Base-by-base conservation (phyloP, 2,888 invertebrate genomes). In the Cheilosia vernalis region DNA sequence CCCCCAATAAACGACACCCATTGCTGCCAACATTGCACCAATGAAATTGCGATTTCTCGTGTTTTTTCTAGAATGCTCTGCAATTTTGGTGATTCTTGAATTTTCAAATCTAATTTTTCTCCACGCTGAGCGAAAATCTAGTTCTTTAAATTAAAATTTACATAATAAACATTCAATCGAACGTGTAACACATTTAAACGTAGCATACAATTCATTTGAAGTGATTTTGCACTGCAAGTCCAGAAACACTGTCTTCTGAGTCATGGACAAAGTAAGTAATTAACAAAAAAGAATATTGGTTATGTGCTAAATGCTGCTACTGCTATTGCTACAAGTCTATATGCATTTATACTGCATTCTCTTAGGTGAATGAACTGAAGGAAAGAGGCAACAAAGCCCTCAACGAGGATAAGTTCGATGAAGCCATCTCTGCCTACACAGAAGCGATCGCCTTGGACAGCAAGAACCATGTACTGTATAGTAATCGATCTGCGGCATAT, bases 401-500 rank as follows among this genome's bases (percentile, higher is more conserved):
- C 88, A 94, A 95, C 85, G 94, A 94, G 15, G 96, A 96, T 63
- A 95, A 96, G 76, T 95, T 94, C 87, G 94, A 95, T 9, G 96
- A 96, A 87, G 98, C 98, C 0, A 93, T 98, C 66, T 94, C 95
- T 87, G 94, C 92, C 88, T 98, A 98, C 90, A 94, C 96, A 2
- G 94, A 96, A 89, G 98, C 97, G 5, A 97, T 98, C 87, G 92
- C 93, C 15, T 91, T 97, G 81, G 98, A 98, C 90, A 93, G 93
- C 0, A 94, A 93, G 44, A 98, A 98, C 93, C 97, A 98, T 93
- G 97, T 98, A 90, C 93, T 98, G 27, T 98, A 94, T 90, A 98
- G 98, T 89, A 98, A 98, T 92, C 94, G 98, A 72, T 98, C 98
- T 0, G 98, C 98, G 6, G 98, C 98, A 6, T 95, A 96, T 90